These are phyloP conservation scores for Mythimna pallens DNA, from an alignment of 2,888 invertebrate genomes.

Conservation along the genomic window DNA sequence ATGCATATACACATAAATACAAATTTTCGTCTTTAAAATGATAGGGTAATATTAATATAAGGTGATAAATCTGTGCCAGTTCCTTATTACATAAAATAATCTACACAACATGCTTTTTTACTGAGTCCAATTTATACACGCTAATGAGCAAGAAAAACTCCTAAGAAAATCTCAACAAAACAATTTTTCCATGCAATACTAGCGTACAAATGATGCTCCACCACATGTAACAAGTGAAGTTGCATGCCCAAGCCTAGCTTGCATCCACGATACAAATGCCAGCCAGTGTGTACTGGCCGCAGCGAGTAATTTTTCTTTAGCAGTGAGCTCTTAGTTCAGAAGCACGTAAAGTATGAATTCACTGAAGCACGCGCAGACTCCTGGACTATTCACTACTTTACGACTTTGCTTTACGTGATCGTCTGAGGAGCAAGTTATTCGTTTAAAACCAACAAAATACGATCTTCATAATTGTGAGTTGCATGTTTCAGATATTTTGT, in stretches of 20 bases:
- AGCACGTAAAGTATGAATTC: constrained; percentile 80
- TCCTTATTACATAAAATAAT: background rate
- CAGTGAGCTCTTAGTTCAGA: constrained; percentile 65
- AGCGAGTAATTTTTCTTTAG: constrained; percentile 59
- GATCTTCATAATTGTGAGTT: constrained; percentile 46
- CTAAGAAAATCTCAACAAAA: background rate
- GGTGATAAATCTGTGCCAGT: no score
- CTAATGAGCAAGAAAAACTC: background rate
- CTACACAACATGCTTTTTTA: background rate
- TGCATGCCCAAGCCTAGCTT: constrained; percentile 8
- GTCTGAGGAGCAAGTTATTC: constrained; percentile 57
- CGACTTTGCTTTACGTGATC: constrained; percentile 69
- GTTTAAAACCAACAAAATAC: constrained; percentile 57
- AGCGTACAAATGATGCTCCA: constrained; percentile 20
- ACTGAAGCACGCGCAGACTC: constrained; percentile 69
- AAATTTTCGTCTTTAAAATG: no score
- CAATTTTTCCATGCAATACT: background rate
- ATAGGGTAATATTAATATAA: no score
- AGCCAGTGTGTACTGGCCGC: constrained; percentile 49
- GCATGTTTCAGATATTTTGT: constrained; percentile 16
- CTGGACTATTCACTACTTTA: constrained; percentile 76
- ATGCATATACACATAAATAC: no score
- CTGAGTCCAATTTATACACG: background rate
- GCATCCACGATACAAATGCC: constrained; percentile 48
- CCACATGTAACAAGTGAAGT: constrained; percentile 37